Evolutionary conservation across 2,888 invertebrate species (phyloP), one percentile per base, ranked within the genome.

Genomic region (Chaitophorus viminalis): DNA sequence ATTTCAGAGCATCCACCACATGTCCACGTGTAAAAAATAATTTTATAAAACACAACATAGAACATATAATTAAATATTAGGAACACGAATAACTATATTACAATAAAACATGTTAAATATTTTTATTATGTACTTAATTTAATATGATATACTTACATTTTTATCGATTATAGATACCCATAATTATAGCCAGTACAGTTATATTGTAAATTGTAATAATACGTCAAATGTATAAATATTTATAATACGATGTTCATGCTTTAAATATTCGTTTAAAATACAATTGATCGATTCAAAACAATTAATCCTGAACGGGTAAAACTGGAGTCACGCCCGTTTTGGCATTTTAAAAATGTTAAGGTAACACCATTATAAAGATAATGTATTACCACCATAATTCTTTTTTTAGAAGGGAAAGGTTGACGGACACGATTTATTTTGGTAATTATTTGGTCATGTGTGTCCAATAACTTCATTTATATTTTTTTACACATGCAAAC

Each of bases 241-340:
- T 70, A 14, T 70, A 70, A 70, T 60, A 25, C 33, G 70, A 9
- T n/a, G 11, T 78, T 17, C 54, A n/a, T 1, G n/a, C 36, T 74
- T 39, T 68, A 25, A 21, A 17, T 29, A 39, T 82, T 46, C 21
- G 39, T 82, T 82, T 18, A 18, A n/a, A 72, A 74, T 29, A 31
- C 18, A 60, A 75, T 83, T 75, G 54, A 75, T 83, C n/a, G 36
- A 18, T 83, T 33, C 31, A 65, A 76, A 84, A 84, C 84, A 68
- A 31, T 77, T 77, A 77, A 46, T 77, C 9, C n/a, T n/a, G 21
- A 77, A 77, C 33, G 33, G 6, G 25, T 76, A 31, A 83, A 11
- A 75, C 29, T 85, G 17, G 17, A 68, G 52, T 70, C 78, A 70
- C 54, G 54, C 70, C 78, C 21, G 8, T 70, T 78, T 36, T 76